A percentile compares a stretch with the other conserved stretches of the same genome.
phyloP scores from a whole-genome alignment of 2,797 vertebrate genomes.

The Morus bassanus region DNA sequence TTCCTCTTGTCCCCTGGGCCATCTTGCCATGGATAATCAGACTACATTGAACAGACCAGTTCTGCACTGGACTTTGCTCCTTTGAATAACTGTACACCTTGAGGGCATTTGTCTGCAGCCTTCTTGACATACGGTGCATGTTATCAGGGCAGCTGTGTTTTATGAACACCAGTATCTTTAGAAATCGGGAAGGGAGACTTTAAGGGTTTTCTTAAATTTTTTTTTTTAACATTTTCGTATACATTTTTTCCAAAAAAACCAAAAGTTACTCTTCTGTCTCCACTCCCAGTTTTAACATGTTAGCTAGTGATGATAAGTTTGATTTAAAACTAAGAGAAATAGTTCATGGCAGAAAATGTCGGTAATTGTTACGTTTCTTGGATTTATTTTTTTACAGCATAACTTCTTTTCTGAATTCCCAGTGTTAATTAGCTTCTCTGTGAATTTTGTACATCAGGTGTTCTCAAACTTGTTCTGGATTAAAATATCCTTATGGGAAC shows the following conservation, averaged over 20 bases:
- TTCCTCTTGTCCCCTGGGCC: constrained; percentile 39
- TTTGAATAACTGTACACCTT: constrained; percentile 68
- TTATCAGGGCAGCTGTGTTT: constrained; percentile 66
- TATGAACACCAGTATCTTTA: constrained; percentile 60
- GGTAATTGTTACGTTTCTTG: constrained; percentile 13
- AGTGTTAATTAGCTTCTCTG: constrained; percentile 68
- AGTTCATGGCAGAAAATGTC: constrained; percentile 57
- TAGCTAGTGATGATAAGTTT: constrained; percentile 4
- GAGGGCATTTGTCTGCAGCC: constrained; percentile 72
- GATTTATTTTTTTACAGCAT: not conserved
- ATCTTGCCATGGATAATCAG: constrained; percentile 69
- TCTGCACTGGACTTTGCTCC: constrained; percentile 77
- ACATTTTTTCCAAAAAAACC: not conserved
- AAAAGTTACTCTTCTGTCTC: constrained; percentile 16
- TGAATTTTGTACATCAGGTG: not conserved
- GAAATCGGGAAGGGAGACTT: constrained; percentile 72
- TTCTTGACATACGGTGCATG: not conserved
- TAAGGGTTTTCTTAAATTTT: constrained; percentile 35
- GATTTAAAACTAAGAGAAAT: constrained; percentile 50
- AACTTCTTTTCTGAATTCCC: constrained; percentile 41
- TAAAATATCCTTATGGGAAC: not conserved
- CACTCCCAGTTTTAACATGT: constrained; percentile 24
- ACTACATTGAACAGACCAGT: constrained; percentile 65
- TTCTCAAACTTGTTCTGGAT: constrained; percentile 23
- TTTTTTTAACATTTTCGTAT: constrained; percentile 49